A percentile compares a stretch with the other conserved stretches of the same genome.
Conservation (phyloP, 2,113 vertebrate species). For the Daubentonia madagascariensis region DNA sequence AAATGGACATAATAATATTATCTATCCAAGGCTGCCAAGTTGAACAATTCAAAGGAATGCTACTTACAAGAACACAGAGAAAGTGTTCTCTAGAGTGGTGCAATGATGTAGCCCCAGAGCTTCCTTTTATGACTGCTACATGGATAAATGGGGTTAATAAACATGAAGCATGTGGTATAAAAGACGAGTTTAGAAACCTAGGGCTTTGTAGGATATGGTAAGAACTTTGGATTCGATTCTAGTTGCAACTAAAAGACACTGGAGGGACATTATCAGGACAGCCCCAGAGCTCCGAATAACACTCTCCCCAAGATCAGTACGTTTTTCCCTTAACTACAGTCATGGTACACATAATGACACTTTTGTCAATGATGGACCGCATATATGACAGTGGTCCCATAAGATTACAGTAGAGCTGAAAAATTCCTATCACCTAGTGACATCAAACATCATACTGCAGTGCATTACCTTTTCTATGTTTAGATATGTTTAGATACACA, state of each 20-base stretch:
- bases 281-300: background rate
- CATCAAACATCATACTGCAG: background rate
- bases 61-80: background rate
- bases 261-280: background rate
- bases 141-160: background rate
- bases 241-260: background rate
- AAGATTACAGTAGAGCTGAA: background rate
- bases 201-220: background rate
- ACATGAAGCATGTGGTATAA: accelerated
- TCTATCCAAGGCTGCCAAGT: background rate
- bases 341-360: background rate
- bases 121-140: background rate
- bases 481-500: background rate
- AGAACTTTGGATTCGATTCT: background rate
- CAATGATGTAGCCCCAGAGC: background rate
- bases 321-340: background rate
- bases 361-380: background rate
- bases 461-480: background rate
- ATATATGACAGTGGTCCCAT: background rate
- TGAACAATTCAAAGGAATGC: background rate
- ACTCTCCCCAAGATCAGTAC: background rate
- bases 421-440: background rate
- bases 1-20: background rate
- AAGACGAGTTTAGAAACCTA: background rate
- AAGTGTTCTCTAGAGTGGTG: background rate